Evolutionary conservation across 2,113 vertebrate species (phyloP).

Genomic region (Nipponia nippon): DNA sequence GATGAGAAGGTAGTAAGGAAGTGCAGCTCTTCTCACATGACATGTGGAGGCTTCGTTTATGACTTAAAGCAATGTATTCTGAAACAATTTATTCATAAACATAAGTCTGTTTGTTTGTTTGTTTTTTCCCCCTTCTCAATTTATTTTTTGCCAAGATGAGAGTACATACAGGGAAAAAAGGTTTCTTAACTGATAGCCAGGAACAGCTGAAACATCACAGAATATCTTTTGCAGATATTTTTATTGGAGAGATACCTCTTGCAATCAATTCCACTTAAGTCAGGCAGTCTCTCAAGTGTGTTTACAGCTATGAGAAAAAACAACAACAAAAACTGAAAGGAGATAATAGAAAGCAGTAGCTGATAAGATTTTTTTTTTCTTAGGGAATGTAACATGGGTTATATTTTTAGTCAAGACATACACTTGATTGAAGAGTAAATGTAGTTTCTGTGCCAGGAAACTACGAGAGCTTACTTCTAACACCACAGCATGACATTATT

Average conservation of each 20-base stretch:
- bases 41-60: accelerated
- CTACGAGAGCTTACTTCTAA: neutral
- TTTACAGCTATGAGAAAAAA: neutral
- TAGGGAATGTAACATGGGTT: neutral
- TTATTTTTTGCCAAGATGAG: neutral
- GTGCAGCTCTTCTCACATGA: neutral
- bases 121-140: neutral
- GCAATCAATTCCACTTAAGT: neutral
- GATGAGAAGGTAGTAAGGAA: neutral
- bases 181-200: neutral
- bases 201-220: neutral
- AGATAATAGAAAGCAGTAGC: neutral
- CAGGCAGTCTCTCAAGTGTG: neutral
- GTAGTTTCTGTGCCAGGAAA: neutral
- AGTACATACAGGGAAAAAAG: neutral
- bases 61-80: neutral
- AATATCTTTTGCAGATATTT: neutral
- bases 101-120: neutral
- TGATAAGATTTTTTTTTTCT: neutral
- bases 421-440: neutral
- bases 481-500: neutral
- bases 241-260: neutral
- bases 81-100: neutral
- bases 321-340: neutral
- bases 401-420: neutral